Evolutionary conservation across 2,113 vertebrate genomes (phyloP).

Genomic region (Leuciscus idus): DNA sequence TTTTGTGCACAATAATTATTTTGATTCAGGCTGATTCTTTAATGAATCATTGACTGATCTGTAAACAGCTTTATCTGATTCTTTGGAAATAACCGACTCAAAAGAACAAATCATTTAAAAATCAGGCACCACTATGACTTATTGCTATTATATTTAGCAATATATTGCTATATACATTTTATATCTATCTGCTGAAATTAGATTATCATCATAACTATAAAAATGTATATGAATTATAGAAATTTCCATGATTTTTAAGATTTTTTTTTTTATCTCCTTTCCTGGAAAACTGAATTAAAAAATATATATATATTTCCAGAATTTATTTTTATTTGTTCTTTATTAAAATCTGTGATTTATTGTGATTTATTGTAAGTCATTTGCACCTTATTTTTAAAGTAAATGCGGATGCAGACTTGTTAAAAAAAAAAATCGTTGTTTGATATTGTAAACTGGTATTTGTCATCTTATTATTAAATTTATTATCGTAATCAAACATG

Average conservation of each 20-base stretch:
- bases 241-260: background rate
- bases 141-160: too few species aligned
- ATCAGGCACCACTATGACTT: background rate
- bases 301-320: too few species aligned
- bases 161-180: too few species aligned
- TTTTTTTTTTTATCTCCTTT: background rate
- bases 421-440: too few species aligned
- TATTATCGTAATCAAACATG: background rate
- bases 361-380: too few species aligned
- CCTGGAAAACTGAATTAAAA: background rate
- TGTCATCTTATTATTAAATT: background rate
- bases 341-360: too few species aligned
- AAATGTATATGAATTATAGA: background rate
- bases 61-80: background rate
- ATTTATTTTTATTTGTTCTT: too few species aligned
- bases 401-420: too few species aligned
- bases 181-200: background rate
- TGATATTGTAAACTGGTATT: background rate
- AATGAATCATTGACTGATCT: background rate
- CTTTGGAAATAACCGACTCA: background rate
- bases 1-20: background rate
- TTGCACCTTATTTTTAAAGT: too few species aligned
- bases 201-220: background rate
- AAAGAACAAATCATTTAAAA: background rate
- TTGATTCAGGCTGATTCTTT: background rate